A percentile compares a stretch with the other conserved stretches of the same genome.
phyloP scores from a whole-genome alignment of 1,140 invertebrate genomes.

The Araneus ventricosus region DNA sequence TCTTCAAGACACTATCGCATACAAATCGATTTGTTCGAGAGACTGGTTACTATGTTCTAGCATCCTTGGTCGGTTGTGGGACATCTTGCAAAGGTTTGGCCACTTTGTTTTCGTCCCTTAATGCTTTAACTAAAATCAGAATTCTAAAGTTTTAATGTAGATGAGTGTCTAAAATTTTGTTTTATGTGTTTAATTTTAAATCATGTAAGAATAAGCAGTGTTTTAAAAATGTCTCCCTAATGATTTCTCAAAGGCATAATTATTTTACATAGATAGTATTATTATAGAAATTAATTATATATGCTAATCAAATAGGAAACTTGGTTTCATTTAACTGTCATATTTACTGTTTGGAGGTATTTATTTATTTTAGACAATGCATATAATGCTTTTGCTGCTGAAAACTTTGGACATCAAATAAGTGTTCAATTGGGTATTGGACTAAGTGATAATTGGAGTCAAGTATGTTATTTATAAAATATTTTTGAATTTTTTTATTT shows the following conservation, averaged over 20 bases:
- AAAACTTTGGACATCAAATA: conserved; percentile 81
- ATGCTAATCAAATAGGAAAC: not conserved
- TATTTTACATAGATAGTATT: too few species aligned
- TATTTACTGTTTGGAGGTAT: not conserved
- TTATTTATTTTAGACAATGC: conserved; percentile 67
- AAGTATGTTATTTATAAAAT: conserved; percentile 78
- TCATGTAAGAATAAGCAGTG: too few species aligned
- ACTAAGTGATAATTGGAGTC: conserved; percentile 91
- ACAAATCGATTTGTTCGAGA: conserved; percentile 83
- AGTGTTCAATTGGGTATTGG: conserved; percentile 91
- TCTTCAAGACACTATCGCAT: conserved; percentile 81
- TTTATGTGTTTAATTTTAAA: too few species aligned
- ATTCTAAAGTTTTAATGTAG: too few species aligned
- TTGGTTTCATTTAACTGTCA: not conserved
- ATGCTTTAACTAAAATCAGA: not conserved
- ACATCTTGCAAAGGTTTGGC: conserved; percentile 60
- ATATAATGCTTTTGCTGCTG: conserved; percentile 80
- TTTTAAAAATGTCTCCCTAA: too few species aligned
- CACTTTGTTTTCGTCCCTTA: too few species aligned
- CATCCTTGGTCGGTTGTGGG: conserved; percentile 81
- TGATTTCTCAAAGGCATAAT: too few species aligned
- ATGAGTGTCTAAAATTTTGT: too few species aligned
- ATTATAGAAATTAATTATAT: too few species aligned
- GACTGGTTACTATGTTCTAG: conserved; percentile 83
- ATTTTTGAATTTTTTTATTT: conserved; percentile 16